Evolutionary conservation across 2,113 vertebrate species (phyloP).

Genomic region (Amia ocellicauda): DNA sequence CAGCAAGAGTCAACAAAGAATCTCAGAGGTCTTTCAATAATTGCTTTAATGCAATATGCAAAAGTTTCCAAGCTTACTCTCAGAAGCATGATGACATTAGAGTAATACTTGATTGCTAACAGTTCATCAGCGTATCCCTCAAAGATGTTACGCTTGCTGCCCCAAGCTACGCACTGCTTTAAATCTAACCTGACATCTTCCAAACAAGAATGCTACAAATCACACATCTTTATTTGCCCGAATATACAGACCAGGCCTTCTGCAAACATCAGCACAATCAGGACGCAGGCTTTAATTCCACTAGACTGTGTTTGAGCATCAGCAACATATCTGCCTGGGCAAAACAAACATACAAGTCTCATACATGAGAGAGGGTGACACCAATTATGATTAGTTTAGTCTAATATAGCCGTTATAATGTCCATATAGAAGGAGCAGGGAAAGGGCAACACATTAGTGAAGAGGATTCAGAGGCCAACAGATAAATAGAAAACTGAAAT

Average conservation of each 20-base stretch:
- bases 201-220: slow-evolving; percentile 75
- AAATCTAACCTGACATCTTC: slow-evolving; percentile 68
- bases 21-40: slow-evolving; percentile 8
- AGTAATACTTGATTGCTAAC: slow-evolving; percentile 63
- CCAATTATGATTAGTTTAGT: slow-evolving; percentile 34
- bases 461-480: slow-evolving; percentile 18
- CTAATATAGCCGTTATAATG: slow-evolving; percentile 30
- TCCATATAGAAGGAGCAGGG: neutral
- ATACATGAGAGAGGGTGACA: slow-evolving; percentile 40
- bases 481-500: slow-evolving; percentile 27
- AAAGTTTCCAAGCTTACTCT: slow-evolving; percentile 40
- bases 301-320: slow-evolving; percentile 56
- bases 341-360: slow-evolving; percentile 35
- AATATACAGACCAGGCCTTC: slow-evolving; percentile 50
- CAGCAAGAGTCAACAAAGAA: too few species aligned
- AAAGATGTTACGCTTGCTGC: slow-evolving; percentile 59
- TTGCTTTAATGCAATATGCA: slow-evolving; percentile 27
- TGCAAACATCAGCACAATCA: slow-evolving; percentile 68
- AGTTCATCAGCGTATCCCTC: slow-evolving; percentile 68
- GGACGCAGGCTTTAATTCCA: slow-evolving; percentile 54
- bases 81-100: slow-evolving; percentile 41
- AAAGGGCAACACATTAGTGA: slow-evolving; percentile 19
- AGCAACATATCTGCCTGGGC: slow-evolving; percentile 45
- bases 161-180: slow-evolving; percentile 53
- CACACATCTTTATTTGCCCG: slow-evolving; percentile 68